These are phyloP conservation scores for Tangara arthus DNA, from an alignment of 2,797 vertebrate genomes.

Conservation along the genomic window DNA sequence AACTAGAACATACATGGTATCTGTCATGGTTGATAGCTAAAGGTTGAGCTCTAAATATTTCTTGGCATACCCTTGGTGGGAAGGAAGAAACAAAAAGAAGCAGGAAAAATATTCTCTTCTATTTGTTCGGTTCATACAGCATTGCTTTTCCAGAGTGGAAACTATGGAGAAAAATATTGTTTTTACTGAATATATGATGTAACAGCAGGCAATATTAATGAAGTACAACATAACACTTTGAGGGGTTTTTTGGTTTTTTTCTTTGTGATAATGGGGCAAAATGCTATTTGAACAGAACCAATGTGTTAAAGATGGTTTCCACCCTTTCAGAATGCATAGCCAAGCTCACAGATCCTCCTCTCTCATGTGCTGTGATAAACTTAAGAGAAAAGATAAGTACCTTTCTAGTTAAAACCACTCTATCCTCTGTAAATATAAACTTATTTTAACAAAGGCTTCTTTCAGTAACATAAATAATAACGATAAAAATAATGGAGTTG, in stretches of 20 bases:
- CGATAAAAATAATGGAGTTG: constrained; percentile 20
- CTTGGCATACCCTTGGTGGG: not conserved
- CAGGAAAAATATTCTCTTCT: not conserved
- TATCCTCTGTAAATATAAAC: not conserved
- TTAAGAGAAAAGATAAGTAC: not conserved
- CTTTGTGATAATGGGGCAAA: not conserved
- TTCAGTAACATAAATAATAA: constrained; percentile 37
- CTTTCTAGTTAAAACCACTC: not conserved
- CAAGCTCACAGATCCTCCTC: not conserved
- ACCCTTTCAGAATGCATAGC: not conserved
- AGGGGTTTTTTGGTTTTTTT: fast-evolving
- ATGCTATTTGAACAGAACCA: not conserved
- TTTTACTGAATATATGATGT: not conserved
- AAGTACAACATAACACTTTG: not conserved
- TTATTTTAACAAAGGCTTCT: constrained; percentile 20
- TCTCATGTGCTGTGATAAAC: not conserved
- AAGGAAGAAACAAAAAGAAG: not conserved
- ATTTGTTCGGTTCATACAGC: not conserved
- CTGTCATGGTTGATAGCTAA: not conserved
- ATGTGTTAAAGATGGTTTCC: not conserved
- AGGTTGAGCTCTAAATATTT: not conserved
- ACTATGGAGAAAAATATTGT: fast-evolving
- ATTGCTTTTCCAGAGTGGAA: not conserved
- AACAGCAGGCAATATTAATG: not conserved
- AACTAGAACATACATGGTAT: not conserved